A percentile compares a stretch with the other conserved stretches of the same genome.
Conservation (phyloP, 2,888 invertebrate species). For the Pyrrhia umbra region DNA sequence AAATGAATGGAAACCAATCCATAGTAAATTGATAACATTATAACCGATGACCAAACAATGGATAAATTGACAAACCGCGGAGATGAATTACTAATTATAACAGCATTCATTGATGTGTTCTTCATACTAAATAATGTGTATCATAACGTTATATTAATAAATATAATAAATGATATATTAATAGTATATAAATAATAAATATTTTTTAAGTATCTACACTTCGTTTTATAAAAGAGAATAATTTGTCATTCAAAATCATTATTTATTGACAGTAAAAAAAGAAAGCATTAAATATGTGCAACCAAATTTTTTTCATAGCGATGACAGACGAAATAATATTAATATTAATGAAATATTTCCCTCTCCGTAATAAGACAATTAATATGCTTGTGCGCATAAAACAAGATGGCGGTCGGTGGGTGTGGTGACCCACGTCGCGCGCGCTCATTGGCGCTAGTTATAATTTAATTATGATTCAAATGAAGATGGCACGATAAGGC, state of each 20-base stretch:
- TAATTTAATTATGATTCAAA: slow-evolving; percentile 77
- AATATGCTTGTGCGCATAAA: slow-evolving; percentile 80
- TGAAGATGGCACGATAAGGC: slow-evolving; percentile 71
- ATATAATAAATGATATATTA: no score
- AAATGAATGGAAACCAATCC: no score
- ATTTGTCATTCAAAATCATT: not conserved
- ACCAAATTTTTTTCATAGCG: slow-evolving; percentile 1
- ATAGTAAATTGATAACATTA: not conserved
- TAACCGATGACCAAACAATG: not conserved
- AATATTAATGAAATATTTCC: slow-evolving; percentile 52
- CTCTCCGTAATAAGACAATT: slow-evolving; percentile 71
- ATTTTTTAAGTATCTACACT: no score
- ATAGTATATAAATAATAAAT: no score
- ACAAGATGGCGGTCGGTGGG: slow-evolving; percentile 86
- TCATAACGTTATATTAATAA: no score
- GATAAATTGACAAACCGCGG: not conserved
- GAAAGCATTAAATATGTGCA: not conserved
- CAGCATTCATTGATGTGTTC: not conserved
- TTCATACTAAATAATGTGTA: no score
- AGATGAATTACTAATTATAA: not conserved
- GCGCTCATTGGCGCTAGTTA: slow-evolving; percentile 81
- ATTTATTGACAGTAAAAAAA: not conserved
- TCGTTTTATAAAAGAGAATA: not conserved
- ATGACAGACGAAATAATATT: slow-evolving; percentile 17
- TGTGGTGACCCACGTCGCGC: slow-evolving; percentile 75